Evolutionary conservation across 1,140 invertebrate genomes (phyloP).

Genomic region (Dolichoris vasculosae): DNA sequence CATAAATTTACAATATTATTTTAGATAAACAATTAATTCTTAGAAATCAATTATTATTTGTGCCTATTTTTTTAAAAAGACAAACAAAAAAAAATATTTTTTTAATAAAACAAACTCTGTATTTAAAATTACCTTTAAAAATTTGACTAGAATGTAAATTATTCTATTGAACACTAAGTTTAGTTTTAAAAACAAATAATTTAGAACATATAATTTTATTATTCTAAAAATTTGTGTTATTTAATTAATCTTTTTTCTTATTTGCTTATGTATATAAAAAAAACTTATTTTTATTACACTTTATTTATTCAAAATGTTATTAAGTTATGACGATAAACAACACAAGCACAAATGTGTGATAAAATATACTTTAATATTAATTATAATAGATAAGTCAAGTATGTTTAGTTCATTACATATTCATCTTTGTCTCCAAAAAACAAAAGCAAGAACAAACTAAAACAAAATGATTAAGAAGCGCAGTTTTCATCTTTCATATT

Average conservation of each 20-base stretch:
- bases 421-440: constrained; percentile 38
- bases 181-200: no score
- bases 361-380: constrained; percentile 28
- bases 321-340: not conserved
- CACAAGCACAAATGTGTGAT: constrained; percentile 32
- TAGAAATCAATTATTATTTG: no score
- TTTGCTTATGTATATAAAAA: not conserved
- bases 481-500: constrained; percentile 47
- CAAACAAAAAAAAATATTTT: no score
- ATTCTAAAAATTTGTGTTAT: not conserved
- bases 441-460: constrained; percentile 19
- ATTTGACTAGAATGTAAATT: no score
- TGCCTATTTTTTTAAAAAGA: no score
- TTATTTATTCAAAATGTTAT: constrained; percentile 3
- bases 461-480: not conserved
- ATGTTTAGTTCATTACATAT: constrained; percentile 40
- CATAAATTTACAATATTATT: no score
- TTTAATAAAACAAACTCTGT: no score
- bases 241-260: not conserved
- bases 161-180: no score
- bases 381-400: constrained; percentile 33
- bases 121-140: no score
- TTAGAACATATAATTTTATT: not conserved
- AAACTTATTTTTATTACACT: not conserved
- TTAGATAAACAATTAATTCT: no score